Evolutionary conservation across 1,140 invertebrate genomes (phyloP).

Genomic region (Phymastichus coffea): DNA sequence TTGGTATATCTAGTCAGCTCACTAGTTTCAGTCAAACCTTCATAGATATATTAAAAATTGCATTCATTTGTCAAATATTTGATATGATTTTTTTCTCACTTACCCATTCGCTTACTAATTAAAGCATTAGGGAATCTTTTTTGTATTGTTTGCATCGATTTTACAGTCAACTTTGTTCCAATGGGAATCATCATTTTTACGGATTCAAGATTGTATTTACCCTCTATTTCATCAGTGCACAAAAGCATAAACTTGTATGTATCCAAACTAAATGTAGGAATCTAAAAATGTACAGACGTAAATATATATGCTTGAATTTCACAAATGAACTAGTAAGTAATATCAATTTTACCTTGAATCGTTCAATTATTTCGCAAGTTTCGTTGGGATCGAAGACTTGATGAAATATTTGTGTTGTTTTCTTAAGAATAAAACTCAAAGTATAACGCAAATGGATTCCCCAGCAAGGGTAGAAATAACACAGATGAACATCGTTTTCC

Average conservation of each 20-base stretch:
- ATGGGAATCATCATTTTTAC: conserved; percentile 26
- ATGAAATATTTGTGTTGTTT: conserved; percentile 49
- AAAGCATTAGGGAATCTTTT: conserved; percentile 47
- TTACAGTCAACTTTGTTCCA: too few relatives aligned
- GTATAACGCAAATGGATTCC: conserved; percentile 19
- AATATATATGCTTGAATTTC: too few relatives aligned
- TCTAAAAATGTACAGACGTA: too few relatives aligned
- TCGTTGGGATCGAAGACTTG: conserved; percentile 58
- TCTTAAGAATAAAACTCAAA: conserved; percentile 38
- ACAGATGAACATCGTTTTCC: too few relatives aligned
- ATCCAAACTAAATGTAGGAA: too few relatives aligned
- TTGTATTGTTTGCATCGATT: too few relatives aligned
- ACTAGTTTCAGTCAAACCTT: too few relatives aligned
- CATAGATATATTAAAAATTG: background rate
- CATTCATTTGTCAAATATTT: too few relatives aligned
- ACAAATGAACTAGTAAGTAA: too few relatives aligned
- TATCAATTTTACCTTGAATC: conserved; percentile 46
- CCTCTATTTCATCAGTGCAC: too few relatives aligned
- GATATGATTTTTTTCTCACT: background rate
- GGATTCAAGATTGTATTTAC: conserved; percentile 37
- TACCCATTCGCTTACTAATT: conserved; percentile 26
- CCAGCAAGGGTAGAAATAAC: conserved; percentile 44
- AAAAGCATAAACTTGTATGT: too few relatives aligned
- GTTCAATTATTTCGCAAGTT: conserved; percentile 56
- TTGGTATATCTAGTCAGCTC: conserved; percentile 6